Conservation (phyloP, 2,797 vertebrate species). For the Nasua narica region DNA sequence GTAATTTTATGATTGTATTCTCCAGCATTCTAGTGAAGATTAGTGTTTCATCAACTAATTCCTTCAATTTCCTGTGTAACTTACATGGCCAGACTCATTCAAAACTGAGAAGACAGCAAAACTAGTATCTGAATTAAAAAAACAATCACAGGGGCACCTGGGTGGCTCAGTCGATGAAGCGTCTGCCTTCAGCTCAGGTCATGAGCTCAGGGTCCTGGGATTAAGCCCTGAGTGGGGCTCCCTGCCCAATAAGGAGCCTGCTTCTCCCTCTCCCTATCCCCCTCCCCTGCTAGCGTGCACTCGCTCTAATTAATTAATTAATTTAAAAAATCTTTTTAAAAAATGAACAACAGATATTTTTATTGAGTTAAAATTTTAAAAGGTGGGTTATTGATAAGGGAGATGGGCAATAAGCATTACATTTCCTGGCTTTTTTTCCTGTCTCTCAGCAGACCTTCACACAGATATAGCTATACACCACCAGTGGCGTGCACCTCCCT, state of each 20-base stretch:
- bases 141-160: background rate
- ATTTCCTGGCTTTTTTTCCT: background rate
- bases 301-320: too few species aligned
- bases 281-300: background rate
- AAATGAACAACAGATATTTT: background rate
- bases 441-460: background rate
- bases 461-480: background rate
- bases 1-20: background rate
- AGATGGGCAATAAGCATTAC: rapidly evolving
- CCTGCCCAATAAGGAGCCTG: background rate
- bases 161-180: background rate
- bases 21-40: background rate
- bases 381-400: background rate
- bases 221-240: background rate
- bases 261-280: background rate
- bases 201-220: background rate
- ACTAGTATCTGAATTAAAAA: background rate
- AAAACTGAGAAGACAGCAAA: background rate
- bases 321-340: background rate
- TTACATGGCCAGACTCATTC: background rate
- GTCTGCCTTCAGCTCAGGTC: background rate
- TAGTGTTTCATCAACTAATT: background rate
- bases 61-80: background rate
- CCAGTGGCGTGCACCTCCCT: background rate
- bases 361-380: background rate